phyloP scores from a whole-genome alignment of 2,888 invertebrate genomes.

The Chloroclystis v-ata region DNA sequence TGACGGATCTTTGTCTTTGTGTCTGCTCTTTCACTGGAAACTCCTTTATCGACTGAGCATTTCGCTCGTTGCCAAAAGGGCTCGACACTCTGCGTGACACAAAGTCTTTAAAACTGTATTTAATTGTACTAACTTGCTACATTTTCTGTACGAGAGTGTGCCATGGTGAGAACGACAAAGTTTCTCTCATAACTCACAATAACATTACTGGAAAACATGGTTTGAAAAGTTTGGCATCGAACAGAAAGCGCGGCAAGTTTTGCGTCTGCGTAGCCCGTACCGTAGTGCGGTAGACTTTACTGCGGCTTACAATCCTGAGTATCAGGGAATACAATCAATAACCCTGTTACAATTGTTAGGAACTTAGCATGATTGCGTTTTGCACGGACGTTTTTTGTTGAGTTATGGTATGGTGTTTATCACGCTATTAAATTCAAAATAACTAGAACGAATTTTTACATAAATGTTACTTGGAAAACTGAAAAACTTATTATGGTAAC shows the following conservation, averaged over 20 bases:
- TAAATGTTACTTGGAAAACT: background rate
- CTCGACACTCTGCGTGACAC: conserved; percentile 5
- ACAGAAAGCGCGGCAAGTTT: conserved; percentile 6
- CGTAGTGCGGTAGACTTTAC: background rate
- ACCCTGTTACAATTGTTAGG: background rate
- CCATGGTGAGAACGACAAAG: too few species aligned
- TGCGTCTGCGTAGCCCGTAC: background rate
- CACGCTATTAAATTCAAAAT: conserved; percentile 1
- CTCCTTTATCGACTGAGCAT: conserved; percentile 16
- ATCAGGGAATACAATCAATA: background rate
- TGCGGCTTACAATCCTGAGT: background rate
- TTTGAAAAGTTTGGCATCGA: conserved; percentile 4
- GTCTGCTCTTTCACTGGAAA: conserved; percentile 19
- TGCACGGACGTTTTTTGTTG: background rate
- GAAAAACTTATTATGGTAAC: background rate
- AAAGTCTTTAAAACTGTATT: too few species aligned
- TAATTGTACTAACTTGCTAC: too few species aligned
- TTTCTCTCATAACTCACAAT: background rate
- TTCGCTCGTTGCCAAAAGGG: conserved; percentile 11
- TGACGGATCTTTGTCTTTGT: conserved; percentile 17
- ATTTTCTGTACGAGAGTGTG: too few species aligned
- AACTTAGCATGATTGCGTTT: background rate
- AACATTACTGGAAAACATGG: conserved; percentile 1
- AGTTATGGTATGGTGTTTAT: conserved; percentile 3
- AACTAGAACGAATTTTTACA: background rate